Percentiles rank a stretch among this genome's conserved stretches.
Evolutionary conservation across 2,797 vertebrate genomes (phyloP).

Genomic region (Schizopygopsis pylzovi): DNA sequence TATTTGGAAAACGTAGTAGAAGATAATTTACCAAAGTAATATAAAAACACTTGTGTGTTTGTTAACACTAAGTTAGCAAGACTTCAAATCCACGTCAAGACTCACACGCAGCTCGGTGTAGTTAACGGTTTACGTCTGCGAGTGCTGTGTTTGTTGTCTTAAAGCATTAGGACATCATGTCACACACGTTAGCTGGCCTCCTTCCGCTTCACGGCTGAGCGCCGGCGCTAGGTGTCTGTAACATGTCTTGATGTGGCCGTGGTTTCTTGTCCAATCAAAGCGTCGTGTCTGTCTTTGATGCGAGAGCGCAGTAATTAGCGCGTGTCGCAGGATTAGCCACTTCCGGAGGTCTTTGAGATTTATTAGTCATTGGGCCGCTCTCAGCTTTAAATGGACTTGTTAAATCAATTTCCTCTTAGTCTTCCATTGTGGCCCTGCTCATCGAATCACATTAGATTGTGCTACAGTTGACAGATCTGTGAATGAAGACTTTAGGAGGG

Average conservation of each 20-base stretch:
- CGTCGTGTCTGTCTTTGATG: slow-evolving; percentile 58
- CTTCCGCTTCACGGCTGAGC: slow-evolving; percentile 17
- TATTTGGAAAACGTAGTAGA: not conserved
- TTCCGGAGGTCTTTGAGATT: slow-evolving; percentile 59
- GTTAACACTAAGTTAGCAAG: not conserved
- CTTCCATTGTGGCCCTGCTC: slow-evolving; percentile 50
- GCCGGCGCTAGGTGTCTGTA: slow-evolving; percentile 24
- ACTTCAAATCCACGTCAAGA: slow-evolving; percentile 63
- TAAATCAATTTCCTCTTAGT: slow-evolving; percentile 61
- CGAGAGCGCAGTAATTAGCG: slow-evolving; percentile 57
- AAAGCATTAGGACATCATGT: slow-evolving; percentile 63
- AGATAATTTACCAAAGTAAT: not conserved
- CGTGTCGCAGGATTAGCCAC: slow-evolving; percentile 58
- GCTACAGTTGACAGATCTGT: slow-evolving; percentile 35
- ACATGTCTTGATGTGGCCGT: slow-evolving; percentile 51
- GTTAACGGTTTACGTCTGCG: slow-evolving; percentile 15
- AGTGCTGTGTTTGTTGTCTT: slow-evolving; percentile 60
- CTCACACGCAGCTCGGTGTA: slow-evolving; percentile 34
- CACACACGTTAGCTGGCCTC: slow-evolving; percentile 48
- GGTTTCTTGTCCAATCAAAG: slow-evolving; percentile 59
- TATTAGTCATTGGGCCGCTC: slow-evolving; percentile 56
- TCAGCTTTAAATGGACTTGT: slow-evolving; percentile 56
- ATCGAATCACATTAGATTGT: slow-evolving; percentile 53
- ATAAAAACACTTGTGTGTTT: not conserved
- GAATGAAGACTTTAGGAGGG: slow-evolving; percentile 33